Percentiles rank a stretch among this genome's conserved stretches.
These are phyloP conservation scores for Rissa tridactyla DNA, from an alignment of 2,113 vertebrate genomes.

Conservation along the genomic window DNA sequence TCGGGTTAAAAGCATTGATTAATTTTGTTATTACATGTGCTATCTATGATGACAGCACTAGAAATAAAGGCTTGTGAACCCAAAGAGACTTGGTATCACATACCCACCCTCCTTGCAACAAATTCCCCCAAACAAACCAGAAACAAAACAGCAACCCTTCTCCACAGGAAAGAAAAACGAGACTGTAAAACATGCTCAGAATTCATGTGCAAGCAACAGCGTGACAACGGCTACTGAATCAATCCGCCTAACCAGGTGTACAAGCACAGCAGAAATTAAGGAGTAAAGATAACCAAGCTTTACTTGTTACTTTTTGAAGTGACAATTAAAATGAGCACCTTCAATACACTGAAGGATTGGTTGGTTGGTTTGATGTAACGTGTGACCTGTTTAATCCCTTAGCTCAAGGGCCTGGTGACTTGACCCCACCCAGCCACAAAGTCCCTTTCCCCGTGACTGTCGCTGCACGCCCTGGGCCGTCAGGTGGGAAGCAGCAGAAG, in stretches of 20 bases:
- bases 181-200: background rate
- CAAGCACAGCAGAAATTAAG: background rate
- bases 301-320: background rate
- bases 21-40: background rate
- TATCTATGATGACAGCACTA: background rate
- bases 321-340: background rate
- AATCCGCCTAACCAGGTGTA: background rate
- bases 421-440: no score
- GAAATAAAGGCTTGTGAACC: background rate
- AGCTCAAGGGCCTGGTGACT: background rate
- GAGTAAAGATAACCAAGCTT: constrained; percentile 6
- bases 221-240: background rate
- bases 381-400: background rate
- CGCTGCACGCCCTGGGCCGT: background rate
- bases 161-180: background rate
- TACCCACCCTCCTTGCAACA: background rate
- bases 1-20: background rate
- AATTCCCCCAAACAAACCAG: background rate
- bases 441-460: accelerated
- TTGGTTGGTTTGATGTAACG: accelerated
- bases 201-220: background rate
- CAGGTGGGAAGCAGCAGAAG: background rate
- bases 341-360: background rate
- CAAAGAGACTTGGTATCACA: background rate
- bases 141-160: background rate